Evolutionary conservation across 2,888 invertebrate genomes (phyloP), one percentile per base, ranked within the genome.

Genomic region (Oligia fasciuncula): DNA sequence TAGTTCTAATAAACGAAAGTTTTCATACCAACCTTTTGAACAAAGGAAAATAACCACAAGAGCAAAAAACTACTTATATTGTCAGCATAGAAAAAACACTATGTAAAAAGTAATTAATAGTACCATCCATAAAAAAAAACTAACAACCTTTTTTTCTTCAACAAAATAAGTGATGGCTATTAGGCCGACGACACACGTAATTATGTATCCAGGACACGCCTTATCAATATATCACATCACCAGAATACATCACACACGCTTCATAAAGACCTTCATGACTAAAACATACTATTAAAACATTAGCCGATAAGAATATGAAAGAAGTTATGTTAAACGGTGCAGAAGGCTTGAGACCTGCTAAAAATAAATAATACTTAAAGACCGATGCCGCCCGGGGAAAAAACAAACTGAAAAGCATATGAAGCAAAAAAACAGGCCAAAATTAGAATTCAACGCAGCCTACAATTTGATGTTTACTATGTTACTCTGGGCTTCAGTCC

Each of bases 231-330:
- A 89, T 76, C 69, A 84, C 81, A 88, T 89, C 88, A 71, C 84
- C 85, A 86, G 77, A 85, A 88, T 86, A 83, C 84, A 84, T 85
- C 84, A 84, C 82, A 85, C 88, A 82, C 77, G 86, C 82, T 77
- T 86, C 80, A 67, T 86, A 84, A 88, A 80, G 81, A 81, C 88
- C 84, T 77, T 84, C 82, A 85, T 86, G 79, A 89, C 86, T 81
- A 81, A 87, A 83, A 85, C 85, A 84, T 90, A 87, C 85, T 90
- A 91, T 89, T 90, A 90, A 87, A 89, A 86, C 80, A 86, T 88
- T 85, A 84, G 80, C 68, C 76, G 88, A 90, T 87, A 87, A 87
- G 90, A 89, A 90, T 80, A 81, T 80, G 63, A n/a, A 78, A 66
- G 23, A 71, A 35, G n/a, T 40, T 60, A 46, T 43, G 8, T 4